A percentile compares a stretch with the other conserved stretches of the same genome.
Conservation (phyloP, 1,140 invertebrate species). For the Leptopilina boulardi region DNA sequence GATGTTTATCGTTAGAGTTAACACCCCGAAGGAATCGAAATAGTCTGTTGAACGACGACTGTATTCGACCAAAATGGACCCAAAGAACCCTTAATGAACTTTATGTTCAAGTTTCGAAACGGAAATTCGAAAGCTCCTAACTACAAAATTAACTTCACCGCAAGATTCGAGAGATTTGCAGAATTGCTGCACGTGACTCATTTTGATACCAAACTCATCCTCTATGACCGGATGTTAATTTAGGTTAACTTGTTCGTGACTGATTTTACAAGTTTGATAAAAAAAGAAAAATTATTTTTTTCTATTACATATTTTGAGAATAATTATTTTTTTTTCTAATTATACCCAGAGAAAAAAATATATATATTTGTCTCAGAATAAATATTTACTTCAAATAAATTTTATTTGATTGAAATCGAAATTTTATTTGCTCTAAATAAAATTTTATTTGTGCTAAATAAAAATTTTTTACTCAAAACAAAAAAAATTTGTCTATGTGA, state of each 20-base stretch:
- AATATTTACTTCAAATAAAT: too few relatives aligned
- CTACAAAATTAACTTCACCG: background rate
- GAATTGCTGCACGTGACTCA: background rate
- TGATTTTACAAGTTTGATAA: too few relatives aligned
- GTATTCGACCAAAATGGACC: conserved; percentile 2
- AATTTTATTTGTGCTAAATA: too few relatives aligned
- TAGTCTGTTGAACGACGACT: background rate
- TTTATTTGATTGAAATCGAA: too few relatives aligned
- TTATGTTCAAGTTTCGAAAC: background rate
- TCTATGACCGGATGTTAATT: background rate
- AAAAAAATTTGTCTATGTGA: too few relatives aligned
- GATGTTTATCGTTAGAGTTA: conserved; percentile 27
- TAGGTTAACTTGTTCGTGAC: background rate
- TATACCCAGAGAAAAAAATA: too few relatives aligned
- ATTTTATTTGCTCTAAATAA: too few relatives aligned
- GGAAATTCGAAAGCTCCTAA: conserved; percentile 27
- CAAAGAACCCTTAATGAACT: conserved; percentile 30
- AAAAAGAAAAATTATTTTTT: too few relatives aligned
- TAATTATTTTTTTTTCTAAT: too few relatives aligned
- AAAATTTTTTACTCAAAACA: too few relatives aligned
- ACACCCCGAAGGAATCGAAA: conserved; percentile 14
- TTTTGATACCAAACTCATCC: background rate
- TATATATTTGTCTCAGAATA: too few relatives aligned
- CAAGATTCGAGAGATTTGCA: background rate
- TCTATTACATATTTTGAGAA: too few relatives aligned